Base-by-base conservation (phyloP, 2,888 invertebrate species). In the Ecliptopera silaceata region DNA sequence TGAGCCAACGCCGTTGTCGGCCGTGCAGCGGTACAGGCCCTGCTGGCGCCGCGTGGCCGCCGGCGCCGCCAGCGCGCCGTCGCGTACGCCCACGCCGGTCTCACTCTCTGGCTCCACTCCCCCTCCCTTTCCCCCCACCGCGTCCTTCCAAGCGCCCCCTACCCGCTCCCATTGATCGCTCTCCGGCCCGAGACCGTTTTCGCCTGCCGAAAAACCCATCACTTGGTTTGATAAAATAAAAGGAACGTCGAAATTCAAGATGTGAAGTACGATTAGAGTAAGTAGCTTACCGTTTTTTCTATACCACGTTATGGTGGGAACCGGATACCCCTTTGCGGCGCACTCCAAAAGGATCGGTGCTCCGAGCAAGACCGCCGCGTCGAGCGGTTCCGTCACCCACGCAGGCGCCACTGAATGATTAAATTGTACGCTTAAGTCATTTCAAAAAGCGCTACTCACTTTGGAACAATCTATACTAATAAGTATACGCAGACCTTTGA, bases 21-120 rank as follows among this genome's bases (percentile, higher is more conserved):
- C 96, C 63, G 94, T 92, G 79, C 97, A 97, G 71, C 97, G 93
- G 84, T 97, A 97, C 74, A 93, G 92, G 5, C 97, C 97, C 77
- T 94, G 95, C 69, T 94, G 94, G 62, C 92, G 91, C 31, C 95
- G 93, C 50, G 93, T 91, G 11, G 95, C 95, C 20, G 94, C 91
- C 46, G 92, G 92, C 2, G 95, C 93, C 68, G 92, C 84, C 60
- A 96, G 82, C 11, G 95, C 93, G 42, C 95, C 95, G 76, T 91
- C 79, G 13, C 56, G 58, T 4, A 65, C 68, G 12, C 59, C 4
- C 26, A 5, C 13, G 1, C 79, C 31, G 11, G 63, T 64, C 12
- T 56, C 60, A 4, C 52, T 64, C 18, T 6, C 61, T 20, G 15
- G n/a, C n/a, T n/a, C n/a, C n/a, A n/a, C n/a, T n/a, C n/a, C 8